Evolutionary conservation across 37 sponge, comb jelly and placozoan species (phyloP), one percentile per base, ranked within the genome.

Genomic region (Tethya wilhelma): DNA sequence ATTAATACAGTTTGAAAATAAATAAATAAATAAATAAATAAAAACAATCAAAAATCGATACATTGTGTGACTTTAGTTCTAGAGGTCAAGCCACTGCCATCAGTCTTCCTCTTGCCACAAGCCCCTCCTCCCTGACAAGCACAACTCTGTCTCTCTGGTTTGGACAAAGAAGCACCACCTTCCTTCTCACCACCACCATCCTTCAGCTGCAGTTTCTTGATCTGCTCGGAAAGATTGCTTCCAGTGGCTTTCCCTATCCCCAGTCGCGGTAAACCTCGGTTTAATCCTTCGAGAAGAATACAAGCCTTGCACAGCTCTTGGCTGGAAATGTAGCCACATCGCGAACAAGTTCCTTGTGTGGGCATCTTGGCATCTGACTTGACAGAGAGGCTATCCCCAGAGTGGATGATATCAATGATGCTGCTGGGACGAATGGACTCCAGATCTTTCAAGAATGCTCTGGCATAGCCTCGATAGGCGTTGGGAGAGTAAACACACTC

Each of bases 401-500:
- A 98, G 58, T 88, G 87, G 5, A 98, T 91, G 22, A 98, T 96
- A 66, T 98, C 99, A 30, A 96, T 81, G 39, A 98, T 98, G 20
- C 90, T 73, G 22, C 87, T 86, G 0, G 99, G 90, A 17, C 97
- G 58, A 25, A 93, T 79, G 17, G 85, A 28, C 64, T 98, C 99
- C 31, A 98, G 84, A 58, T 96, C 99, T 64, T 98, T 98, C 32
- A 98, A 84, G 59, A 71, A 98, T 7, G 92, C 72, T 20, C 99
- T 45, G 19, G 94, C 99, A 80, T 94, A 78, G 38, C 99, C 99
- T 74, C 99, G 67, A 62, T 98, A 98, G 6, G 99, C 99, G 72
- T 98, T 96, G 20, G 99, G 99, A 0, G 99, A 98, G 79, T 98
- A 98, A 25, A 98, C 66, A 68, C 99, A 98, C 77, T 98, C 99